These are phyloP conservation scores for Psococerastis gibbosa DNA, from an alignment of 2,888 invertebrate species.

Conservation along the genomic window DNA sequence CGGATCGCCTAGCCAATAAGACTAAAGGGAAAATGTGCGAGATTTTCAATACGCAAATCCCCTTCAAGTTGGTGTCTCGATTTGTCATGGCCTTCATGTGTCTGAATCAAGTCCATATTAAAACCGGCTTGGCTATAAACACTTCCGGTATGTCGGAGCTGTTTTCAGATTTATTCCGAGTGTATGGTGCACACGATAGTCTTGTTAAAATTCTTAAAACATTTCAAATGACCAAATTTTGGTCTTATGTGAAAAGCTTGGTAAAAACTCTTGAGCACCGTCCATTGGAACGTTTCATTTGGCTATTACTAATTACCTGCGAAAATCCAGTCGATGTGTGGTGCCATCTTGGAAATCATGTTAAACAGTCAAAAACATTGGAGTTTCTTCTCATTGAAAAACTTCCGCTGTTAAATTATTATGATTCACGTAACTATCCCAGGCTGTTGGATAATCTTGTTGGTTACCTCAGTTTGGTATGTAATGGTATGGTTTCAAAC, in stretches of 20 bases:
- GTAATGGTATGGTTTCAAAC: conserved; percentile 24
- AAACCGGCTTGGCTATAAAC: too few species aligned
- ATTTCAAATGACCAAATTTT: conserved; percentile 24
- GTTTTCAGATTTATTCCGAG: too few species aligned
- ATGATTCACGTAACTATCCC: conserved; percentile 23
- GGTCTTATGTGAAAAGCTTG: conserved; percentile 21
- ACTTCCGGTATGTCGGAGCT: too few species aligned
- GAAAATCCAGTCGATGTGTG: conserved; percentile 23
- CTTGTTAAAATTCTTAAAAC: conserved; percentile 34
- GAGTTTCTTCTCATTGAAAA: conserved; percentile 41
- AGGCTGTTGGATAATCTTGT: conserved; percentile 38
- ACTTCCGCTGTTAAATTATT: conserved; percentile 35
- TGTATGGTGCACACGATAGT: conserved; percentile 27
- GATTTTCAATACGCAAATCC: conserved; percentile 37
- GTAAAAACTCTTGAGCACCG: conserved; percentile 35
- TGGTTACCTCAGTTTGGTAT: conserved; percentile 34
- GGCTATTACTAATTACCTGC: conserved; percentile 33
- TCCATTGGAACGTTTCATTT: conserved; percentile 36
- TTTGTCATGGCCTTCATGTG: too few species aligned
- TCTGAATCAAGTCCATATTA: too few species aligned
- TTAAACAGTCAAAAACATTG: conserved; percentile 39
- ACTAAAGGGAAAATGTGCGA: conserved; percentile 32
- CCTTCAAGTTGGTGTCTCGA: conserved; percentile 38
- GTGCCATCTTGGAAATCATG: conserved; percentile 33
- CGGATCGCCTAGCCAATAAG: conserved; percentile 49